A percentile compares a stretch with the other conserved stretches of the same genome.
These are phyloP conservation scores for Athalia rosae DNA, from an alignment of 2,888 invertebrate genomes.

Conservation along the genomic window DNA sequence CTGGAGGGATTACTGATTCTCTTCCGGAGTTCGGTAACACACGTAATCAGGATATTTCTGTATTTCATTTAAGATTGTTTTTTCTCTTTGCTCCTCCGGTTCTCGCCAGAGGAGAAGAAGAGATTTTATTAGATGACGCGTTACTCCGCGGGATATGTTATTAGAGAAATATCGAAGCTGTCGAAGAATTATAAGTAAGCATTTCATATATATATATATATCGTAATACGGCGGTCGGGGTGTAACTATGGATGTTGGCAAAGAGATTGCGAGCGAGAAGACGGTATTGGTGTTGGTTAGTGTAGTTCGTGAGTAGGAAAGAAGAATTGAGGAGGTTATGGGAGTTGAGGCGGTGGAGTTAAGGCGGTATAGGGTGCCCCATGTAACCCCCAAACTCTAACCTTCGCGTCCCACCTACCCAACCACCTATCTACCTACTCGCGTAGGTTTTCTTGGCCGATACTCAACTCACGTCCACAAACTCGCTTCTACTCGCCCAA, in stretches of 20 bases:
- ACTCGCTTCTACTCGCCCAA: conserved; percentile 48
- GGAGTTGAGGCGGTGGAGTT: too few species aligned
- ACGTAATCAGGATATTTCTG: too few species aligned
- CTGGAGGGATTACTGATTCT: too few species aligned
- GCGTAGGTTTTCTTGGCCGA: conserved; percentile 56
- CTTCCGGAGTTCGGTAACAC: too few species aligned
- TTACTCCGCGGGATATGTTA: background rate
- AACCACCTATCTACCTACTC: conserved; percentile 4
- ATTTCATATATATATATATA: background rate
- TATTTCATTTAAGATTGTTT: too few species aligned
- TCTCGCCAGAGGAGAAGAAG: background rate
- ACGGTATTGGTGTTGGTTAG: conserved; percentile 12
- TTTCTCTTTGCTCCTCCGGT: background rate
- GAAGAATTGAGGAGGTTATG: too few species aligned
- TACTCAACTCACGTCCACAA: conserved; percentile 62
- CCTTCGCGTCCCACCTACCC: conserved; percentile 7
- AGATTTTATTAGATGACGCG: conserved; percentile 34
- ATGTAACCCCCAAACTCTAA: too few species aligned
- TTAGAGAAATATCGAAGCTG: conserved; percentile 42
- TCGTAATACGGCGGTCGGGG: too few species aligned
- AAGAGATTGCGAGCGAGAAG: conserved; percentile 33
- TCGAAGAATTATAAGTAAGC: background rate
- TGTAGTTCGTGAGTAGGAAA: background rate
- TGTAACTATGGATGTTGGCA: background rate
- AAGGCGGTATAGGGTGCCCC: too few species aligned